phyloP scores from a whole-genome alignment of 2,113 vertebrate species.

The Myanophis thanlyinensis region DNA sequence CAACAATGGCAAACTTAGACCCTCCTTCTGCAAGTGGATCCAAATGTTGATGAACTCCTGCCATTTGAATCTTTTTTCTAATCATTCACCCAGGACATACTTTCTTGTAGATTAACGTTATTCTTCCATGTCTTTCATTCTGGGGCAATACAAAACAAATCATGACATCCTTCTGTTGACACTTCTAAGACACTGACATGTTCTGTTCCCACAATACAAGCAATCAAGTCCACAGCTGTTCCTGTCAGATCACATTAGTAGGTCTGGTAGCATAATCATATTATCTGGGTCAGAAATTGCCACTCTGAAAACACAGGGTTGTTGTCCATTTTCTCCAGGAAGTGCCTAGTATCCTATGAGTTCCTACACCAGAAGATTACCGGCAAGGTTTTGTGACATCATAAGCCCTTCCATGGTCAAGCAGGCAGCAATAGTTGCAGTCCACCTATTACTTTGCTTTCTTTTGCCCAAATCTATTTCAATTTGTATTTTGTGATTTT shows the following conservation, averaged over 20 bases:
- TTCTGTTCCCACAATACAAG: not conserved
- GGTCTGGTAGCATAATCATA: not conserved
- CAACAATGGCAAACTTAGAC: not conserved
- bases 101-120: not conserved
- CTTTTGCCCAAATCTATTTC: not conserved
- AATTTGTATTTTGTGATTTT: not conserved
- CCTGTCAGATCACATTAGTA: not conserved
- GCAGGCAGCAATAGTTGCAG: not conserved
- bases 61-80: not conserved
- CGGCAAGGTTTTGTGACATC: not conserved
- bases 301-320: not conserved
- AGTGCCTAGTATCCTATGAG: not conserved
- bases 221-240: not conserved
- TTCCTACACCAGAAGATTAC: not conserved
- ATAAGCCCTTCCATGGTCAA: not conserved
- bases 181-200: not conserved
- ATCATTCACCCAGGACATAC: not conserved
- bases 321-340: not conserved
- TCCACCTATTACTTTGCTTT: not conserved
- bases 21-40: not conserved
- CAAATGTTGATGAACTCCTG: not conserved
- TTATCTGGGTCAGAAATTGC: not conserved
- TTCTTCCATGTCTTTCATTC: not conserved
- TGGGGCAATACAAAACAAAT: not conserved
- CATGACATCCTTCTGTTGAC: not conserved